Base-by-base conservation (phyloP, 2,113 vertebrate genomes). In the Talpa occidentalis region DNA sequence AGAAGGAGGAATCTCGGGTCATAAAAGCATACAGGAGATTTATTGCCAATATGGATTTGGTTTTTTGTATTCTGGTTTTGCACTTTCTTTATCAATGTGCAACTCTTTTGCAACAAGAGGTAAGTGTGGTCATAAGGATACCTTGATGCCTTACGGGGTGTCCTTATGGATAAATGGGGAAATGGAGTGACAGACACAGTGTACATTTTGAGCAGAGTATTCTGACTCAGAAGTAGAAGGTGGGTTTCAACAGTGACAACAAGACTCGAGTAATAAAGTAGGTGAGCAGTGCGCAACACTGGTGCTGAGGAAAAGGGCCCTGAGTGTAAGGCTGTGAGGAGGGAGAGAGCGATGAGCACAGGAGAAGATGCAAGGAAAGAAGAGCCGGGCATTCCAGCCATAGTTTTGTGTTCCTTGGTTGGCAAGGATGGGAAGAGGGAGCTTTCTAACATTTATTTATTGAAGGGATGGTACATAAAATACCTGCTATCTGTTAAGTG, bases 271-370 rank as follows among this genome's bases (percentile, higher is more conserved):
- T 3, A 5, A 28, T 28, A 17, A 30, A 49, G 37, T 10, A 16
- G 15, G 30, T 12, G 2, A 26, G 26, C 30, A 42, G 5, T 6
- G 4, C 9, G 49, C 35, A 40, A 49, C 4, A 4, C 8, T 6
- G 3, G 10, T 10, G 19, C 5, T 2, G 19, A 15, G 1, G 1
- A 3, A 9, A n/a, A 35, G 35, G 28, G 1, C 6, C 54, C 17
- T 1, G 4, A 22, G 10, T 14, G 22, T 9, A 76, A 28, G 35
- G 24, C 47, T 44, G 3, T 37, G 10, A n/a, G 5, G 22, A 0
- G 2, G 8, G 5, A 5, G 10, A 32, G n/a, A 7, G 26, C 10
- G 16, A 9, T 0, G n/a, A 49, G 16, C 26, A 9, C 37, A 62
- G 11, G 37, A 24, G 37, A 67, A 40, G 19, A 24, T 56, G 2